These are phyloP conservation scores for Drosophila ustulata DNA, from an alignment of 2,888 invertebrate genomes.

Conservation along the genomic window DNA sequence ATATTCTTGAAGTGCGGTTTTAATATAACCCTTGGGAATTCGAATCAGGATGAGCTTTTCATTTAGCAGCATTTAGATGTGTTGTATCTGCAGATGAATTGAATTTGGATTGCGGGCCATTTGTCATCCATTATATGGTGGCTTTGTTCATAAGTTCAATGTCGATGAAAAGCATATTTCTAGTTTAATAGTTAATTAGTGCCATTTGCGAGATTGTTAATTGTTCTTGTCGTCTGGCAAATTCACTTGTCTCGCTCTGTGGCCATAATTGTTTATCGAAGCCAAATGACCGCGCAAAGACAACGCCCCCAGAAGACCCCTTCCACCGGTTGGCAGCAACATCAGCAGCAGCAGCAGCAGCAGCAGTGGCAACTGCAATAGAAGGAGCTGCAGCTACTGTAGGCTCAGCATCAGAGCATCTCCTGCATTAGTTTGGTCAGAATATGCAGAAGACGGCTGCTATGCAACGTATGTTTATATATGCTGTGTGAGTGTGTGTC, in stretches of 20 bases:
- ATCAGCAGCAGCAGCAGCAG: neutral
- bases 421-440: constrained; percentile 1
- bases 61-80: too few relatives aligned
- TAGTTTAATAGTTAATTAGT: constrained; percentile 73
- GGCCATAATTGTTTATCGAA: constrained; percentile 72
- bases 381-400: neutral
- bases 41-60: too few relatives aligned
- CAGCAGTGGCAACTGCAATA: neutral
- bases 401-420: neutral
- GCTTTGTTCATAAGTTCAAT: constrained; percentile 19
- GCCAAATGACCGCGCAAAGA: constrained; percentile 68
- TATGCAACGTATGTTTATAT: constrained; percentile 29
- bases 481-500: constrained; percentile 2
- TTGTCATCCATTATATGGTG: constrained; percentile 19
- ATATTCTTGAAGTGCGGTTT: too few relatives aligned
- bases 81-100: neutral
- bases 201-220: constrained; percentile 66
- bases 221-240: constrained; percentile 69
- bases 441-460: constrained; percentile 13
- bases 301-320: constrained; percentile 30
- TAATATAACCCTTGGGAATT: too few relatives aligned
- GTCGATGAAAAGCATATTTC: constrained; percentile 45
- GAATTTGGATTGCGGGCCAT: constrained; percentile 6
- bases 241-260: constrained; percentile 43
- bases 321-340: neutral